phyloP scores from a whole-genome alignment of 2,797 vertebrate genomes.

The Crocidura indochinensis region DNA sequence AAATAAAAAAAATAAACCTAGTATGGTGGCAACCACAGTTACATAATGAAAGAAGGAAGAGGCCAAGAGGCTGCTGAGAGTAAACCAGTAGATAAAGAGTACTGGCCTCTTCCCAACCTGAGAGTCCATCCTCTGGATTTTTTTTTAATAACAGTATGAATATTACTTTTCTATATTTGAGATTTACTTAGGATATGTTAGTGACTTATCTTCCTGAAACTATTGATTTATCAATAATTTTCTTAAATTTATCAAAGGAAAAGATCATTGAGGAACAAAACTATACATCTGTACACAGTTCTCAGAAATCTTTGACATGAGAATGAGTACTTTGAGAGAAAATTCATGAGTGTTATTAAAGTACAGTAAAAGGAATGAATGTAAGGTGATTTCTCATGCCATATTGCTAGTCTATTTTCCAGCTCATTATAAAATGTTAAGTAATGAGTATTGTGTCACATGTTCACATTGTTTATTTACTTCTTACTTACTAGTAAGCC shows the following conservation, averaged over 20 bases:
- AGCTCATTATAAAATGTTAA: slow-evolving; percentile 29
- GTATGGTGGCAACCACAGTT: too few species aligned
- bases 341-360: slow-evolving; percentile 35
- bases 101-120: too few species aligned
- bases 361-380: slow-evolving; percentile 2
- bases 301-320: slow-evolving; percentile 29
- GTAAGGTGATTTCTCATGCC: slow-evolving; percentile 6
- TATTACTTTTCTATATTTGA: slow-evolving; percentile 58
- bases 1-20: too few species aligned
- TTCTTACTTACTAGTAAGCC: slow-evolving; percentile 17
- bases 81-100: too few species aligned
- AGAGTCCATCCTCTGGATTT: too few species aligned
- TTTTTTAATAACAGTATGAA: too few species aligned
- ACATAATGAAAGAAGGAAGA: too few species aligned
- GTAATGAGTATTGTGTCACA: not conserved
- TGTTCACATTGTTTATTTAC: not conserved
- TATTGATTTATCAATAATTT: slow-evolving; percentile 21
- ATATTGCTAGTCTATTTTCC: slow-evolving; percentile 38
- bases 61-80: too few species aligned
- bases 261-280: slow-evolving; percentile 13
- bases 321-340: slow-evolving; percentile 27
- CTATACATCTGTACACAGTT: slow-evolving; percentile 17
- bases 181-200: slow-evolving; percentile 39
- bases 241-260: not conserved
- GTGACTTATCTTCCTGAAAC: slow-evolving; percentile 43